These are phyloP conservation scores for Clamator glandarius DNA, from an alignment of 2,797 vertebrate species.

Conservation along the genomic window DNA sequence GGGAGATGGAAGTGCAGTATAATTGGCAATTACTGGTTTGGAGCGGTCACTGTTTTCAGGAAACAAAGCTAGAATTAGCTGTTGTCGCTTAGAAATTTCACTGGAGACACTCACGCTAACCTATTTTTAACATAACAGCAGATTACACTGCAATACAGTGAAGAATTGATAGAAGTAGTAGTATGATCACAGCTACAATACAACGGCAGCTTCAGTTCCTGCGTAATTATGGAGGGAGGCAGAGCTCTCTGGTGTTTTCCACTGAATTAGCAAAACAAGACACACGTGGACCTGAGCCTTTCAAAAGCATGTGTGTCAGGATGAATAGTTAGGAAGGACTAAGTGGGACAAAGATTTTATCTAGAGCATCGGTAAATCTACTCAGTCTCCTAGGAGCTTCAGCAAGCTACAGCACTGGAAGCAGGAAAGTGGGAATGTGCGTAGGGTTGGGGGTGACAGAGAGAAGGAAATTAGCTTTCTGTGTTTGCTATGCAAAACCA, in stretches of 20 bases:
- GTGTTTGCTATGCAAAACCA: constrained; percentile 31
- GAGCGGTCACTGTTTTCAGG: constrained; percentile 15
- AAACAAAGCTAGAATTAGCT: constrained; percentile 38
- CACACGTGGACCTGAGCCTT: constrained; percentile 8
- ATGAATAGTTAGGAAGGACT: constrained; percentile 18
- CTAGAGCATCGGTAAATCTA: not conserved
- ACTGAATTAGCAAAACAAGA: constrained; percentile 74
- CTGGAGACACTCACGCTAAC: constrained; percentile 48
- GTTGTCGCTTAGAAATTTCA: constrained; percentile 46
- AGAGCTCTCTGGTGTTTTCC: constrained; percentile 70
- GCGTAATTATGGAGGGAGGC: constrained; percentile 62
- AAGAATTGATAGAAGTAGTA: constrained; percentile 77
- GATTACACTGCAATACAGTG: constrained; percentile 66
- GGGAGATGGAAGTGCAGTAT: not conserved
- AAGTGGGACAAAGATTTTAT: constrained; percentile 36
- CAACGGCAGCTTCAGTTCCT: constrained; percentile 51
- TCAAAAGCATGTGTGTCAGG: constrained; percentile 47
- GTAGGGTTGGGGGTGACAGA: not conserved
- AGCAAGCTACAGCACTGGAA: not conserved
- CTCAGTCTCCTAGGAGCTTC: not conserved
- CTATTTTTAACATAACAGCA: constrained; percentile 74
- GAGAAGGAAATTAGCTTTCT: constrained; percentile 8
- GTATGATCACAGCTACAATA: constrained; percentile 51
- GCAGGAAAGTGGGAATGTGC: not conserved
- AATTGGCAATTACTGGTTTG: constrained; percentile 5